Conservation (phyloP, 2,797 vertebrate species). For the Synaphobranchus kaupii region DNA sequence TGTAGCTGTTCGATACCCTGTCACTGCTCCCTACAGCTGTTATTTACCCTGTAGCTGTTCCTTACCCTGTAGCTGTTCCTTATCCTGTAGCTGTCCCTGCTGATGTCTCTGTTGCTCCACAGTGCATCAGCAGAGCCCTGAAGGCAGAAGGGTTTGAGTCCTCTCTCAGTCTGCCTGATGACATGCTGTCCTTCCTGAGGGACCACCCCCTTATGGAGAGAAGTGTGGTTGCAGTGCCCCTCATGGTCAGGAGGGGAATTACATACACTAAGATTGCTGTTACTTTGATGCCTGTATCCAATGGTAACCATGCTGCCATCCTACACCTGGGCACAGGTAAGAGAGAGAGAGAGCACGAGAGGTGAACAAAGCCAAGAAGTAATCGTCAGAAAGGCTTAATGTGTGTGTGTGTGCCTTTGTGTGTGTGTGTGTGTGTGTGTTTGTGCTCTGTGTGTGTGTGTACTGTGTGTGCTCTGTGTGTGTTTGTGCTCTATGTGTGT, state of each 20-base stretch:
- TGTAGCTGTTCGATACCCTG: not conserved
- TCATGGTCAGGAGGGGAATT: conserved; percentile 76
- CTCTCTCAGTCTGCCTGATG: conserved; percentile 84
- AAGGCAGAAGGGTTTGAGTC: conserved; percentile 74
- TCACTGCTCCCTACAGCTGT: not conserved
- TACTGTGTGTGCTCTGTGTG: not conserved
- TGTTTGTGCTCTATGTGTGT: not conserved
- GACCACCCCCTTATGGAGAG: conserved; percentile 88
- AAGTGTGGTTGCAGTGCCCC: conserved; percentile 72
- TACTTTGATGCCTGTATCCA: conserved; percentile 52
- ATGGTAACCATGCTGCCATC: conserved; percentile 62
- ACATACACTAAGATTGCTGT: conserved; percentile 80
- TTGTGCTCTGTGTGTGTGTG: conserved; percentile 24
- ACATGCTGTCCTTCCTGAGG: conserved; percentile 82
- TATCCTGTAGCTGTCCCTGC: not conserved
- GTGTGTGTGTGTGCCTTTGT: not conserved
- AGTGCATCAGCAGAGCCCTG: conserved; percentile 61
- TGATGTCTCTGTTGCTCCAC: not conserved
- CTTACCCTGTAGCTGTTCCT: not conserved
- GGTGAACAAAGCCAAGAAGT: not conserved
- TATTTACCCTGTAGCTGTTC: not conserved
- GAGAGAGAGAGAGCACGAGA: conserved; percentile 36
- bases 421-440: not conserved
- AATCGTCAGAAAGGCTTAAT: not conserved
- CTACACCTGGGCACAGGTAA: conserved; percentile 87